phyloP scores from a whole-genome alignment of 2,888 invertebrate genomes.

The Amorpha juglandis region DNA sequence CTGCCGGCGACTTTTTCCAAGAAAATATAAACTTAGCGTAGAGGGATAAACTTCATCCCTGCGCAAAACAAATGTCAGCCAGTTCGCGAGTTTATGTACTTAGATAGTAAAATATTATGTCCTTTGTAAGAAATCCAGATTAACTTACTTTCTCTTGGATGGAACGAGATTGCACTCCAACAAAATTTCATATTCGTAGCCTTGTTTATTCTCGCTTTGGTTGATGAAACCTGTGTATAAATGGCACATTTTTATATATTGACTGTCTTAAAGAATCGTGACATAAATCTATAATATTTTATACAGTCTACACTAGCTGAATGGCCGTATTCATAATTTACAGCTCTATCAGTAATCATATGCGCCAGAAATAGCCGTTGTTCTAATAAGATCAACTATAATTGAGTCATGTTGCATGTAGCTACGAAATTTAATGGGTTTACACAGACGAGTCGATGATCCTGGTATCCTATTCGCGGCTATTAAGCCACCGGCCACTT shows the following conservation, averaged over 20 bases:
- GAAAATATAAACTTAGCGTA: slow-evolving; percentile 43
- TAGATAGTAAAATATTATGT: slow-evolving; percentile 38
- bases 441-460: not conserved
- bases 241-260: slow-evolving; percentile 33
- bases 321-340: not conserved
- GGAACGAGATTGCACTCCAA: slow-evolving; percentile 52
- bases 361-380: not conserved
- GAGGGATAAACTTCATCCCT: slow-evolving; percentile 46
- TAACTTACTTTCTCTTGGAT: slow-evolving; percentile 56
- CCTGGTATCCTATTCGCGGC: slow-evolving; percentile 36
- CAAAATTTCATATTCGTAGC: slow-evolving; percentile 47
- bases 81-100: slow-evolving; percentile 39
- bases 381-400: not conserved
- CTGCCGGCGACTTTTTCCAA: slow-evolving; percentile 45
- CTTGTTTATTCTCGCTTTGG: slow-evolving; percentile 40
- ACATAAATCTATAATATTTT: not conserved
- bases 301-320: not conserved
- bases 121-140: slow-evolving; percentile 38
- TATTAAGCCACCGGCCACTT: slow-evolving; percentile 59
- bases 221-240: slow-evolving; percentile 49
- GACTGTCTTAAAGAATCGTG: too few relatives aligned
- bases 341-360: not conserved
- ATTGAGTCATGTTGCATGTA: slow-evolving; percentile 1
- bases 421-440: too few relatives aligned
- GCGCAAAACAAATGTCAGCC: slow-evolving; percentile 45